Conservation (phyloP, 2,113 vertebrate species). For the Hiodon alosoides region DNA sequence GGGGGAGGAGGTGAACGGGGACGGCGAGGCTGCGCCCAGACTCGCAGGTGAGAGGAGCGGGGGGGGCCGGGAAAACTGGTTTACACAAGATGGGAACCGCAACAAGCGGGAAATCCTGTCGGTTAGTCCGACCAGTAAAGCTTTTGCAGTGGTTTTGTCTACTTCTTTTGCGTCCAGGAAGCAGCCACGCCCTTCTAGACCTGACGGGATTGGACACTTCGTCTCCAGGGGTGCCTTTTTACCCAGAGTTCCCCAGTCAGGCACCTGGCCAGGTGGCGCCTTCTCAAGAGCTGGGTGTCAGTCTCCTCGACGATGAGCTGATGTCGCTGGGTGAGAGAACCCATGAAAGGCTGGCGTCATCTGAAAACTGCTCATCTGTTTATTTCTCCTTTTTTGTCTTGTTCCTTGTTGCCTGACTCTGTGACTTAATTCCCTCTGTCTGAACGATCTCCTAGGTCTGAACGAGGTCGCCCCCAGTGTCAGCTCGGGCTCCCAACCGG, state of each 20-base stretch:
- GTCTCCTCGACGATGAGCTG: slow-evolving; percentile 88
- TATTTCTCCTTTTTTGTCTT: slow-evolving; percentile 15
- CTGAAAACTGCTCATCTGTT: too few species aligned
- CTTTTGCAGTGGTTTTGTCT: slow-evolving; percentile 8
- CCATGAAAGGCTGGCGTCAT: background rate
- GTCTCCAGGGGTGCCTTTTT: slow-evolving; percentile 49
- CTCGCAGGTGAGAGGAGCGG: slow-evolving; percentile 60
- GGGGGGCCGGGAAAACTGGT: background rate
- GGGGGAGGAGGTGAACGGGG: slow-evolving; percentile 85
- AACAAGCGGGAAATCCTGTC: background rate
- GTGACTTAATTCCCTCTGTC: background rate
- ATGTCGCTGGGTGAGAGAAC: slow-evolving; percentile 79
- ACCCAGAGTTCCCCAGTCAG: slow-evolving; percentile 58
- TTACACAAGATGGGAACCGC: background rate
- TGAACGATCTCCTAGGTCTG: slow-evolving; percentile 62
- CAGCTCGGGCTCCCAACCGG: slow-evolving; percentile 53
- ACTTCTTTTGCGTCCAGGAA: slow-evolving; percentile 48
- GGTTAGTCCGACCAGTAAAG: background rate
- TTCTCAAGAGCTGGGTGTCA: slow-evolving; percentile 63
- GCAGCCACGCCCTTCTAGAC: slow-evolving; percentile 80
- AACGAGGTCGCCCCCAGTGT: slow-evolving; percentile 68
- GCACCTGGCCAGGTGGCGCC: slow-evolving; percentile 49
- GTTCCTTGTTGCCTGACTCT: background rate
- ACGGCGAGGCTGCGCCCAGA: slow-evolving; percentile 41
- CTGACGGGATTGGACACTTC: slow-evolving; percentile 81